A percentile compares a stretch with the other conserved stretches of the same genome.
These are phyloP conservation scores for Ostrea edulis DNA, from an alignment of 1,140 invertebrate genomes.

Conservation along the genomic window DNA sequence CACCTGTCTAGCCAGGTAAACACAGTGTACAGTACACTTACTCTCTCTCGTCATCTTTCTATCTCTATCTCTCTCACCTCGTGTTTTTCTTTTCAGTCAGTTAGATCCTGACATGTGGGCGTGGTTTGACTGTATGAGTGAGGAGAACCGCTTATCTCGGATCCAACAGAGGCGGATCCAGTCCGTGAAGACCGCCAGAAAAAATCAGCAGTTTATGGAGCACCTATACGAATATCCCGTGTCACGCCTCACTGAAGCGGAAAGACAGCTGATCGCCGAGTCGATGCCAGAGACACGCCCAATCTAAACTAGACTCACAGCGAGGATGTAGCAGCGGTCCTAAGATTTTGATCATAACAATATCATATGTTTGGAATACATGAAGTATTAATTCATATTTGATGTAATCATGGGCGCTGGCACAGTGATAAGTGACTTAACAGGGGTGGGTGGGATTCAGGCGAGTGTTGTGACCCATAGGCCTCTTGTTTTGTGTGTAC, in stretches of 20 bases:
- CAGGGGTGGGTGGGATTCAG: too few relatives aligned
- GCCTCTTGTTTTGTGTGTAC: too few relatives aligned
- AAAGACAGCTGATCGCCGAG: conserved; percentile 17
- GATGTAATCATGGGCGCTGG: too few relatives aligned
- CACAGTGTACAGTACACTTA: background rate
- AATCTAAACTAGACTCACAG: background rate
- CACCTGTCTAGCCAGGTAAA: conserved; percentile 54
- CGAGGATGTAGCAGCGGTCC: too few relatives aligned
- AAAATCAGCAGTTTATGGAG: background rate
- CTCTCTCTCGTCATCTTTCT: background rate
- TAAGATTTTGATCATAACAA: too few relatives aligned
- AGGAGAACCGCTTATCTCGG: conserved; percentile 44
- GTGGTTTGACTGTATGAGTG: conserved; percentile 53
- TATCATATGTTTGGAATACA: too few relatives aligned
- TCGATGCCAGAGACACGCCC: conserved; percentile 16
- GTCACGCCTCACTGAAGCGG: background rate
- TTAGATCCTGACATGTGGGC: conserved; percentile 37
- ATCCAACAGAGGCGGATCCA: conserved; percentile 10
- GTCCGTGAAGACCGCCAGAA: background rate
- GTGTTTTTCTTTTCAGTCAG: conserved; percentile 19
- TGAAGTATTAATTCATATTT: too few relatives aligned
- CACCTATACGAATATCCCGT: conserved; percentile 27
- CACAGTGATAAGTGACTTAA: too few relatives aligned
- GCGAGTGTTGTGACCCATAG: too few relatives aligned
- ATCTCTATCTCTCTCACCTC: conserved; percentile 2